phyloP scores from a whole-genome alignment of 2,888 invertebrate species.

The Lissocephala sabroskyi region DNA sequence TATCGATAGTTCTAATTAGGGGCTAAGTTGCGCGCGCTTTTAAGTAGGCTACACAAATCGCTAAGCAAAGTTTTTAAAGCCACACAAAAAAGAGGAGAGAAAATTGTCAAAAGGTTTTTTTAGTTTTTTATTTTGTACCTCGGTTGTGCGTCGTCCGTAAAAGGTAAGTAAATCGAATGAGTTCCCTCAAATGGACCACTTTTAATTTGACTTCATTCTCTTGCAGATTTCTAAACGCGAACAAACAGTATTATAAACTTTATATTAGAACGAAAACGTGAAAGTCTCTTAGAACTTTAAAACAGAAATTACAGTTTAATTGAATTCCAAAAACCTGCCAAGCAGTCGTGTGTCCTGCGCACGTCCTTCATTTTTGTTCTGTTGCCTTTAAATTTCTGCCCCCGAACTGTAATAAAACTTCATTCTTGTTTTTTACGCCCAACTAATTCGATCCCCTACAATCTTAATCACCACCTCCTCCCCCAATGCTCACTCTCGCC shows the following conservation, averaged over 20 bases:
- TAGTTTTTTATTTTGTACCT: conserved; percentile 22
- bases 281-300: conserved; percentile 8
- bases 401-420: too few species aligned
- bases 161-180: conserved; percentile 21
- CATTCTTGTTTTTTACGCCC: too few species aligned
- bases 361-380: conserved; percentile 1
- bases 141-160: conserved; percentile 25
- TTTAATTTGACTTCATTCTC: neutral
- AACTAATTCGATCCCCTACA: too few species aligned
- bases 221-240: conserved; percentile 36
- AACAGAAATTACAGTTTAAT: neutral
- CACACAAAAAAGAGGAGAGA: neutral
- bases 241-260: conserved; percentile 47
- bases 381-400: too few species aligned
- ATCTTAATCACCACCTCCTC: conserved; percentile 10
- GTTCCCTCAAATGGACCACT: neutral
- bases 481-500: conserved; percentile 39
- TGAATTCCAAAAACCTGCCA: conserved; percentile 3
- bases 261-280: conserved; percentile 19
- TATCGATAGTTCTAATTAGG: conserved; percentile 13
- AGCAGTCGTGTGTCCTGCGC: conserved; percentile 7
- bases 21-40: conserved; percentile 17
- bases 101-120: conserved; percentile 10
- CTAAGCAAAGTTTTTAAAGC: too few species aligned
- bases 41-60: conserved; percentile 38